These are phyloP conservation scores for Colinus virginianus DNA, from an alignment of 2,113 vertebrate genomes.

Conservation along the genomic window DNA sequence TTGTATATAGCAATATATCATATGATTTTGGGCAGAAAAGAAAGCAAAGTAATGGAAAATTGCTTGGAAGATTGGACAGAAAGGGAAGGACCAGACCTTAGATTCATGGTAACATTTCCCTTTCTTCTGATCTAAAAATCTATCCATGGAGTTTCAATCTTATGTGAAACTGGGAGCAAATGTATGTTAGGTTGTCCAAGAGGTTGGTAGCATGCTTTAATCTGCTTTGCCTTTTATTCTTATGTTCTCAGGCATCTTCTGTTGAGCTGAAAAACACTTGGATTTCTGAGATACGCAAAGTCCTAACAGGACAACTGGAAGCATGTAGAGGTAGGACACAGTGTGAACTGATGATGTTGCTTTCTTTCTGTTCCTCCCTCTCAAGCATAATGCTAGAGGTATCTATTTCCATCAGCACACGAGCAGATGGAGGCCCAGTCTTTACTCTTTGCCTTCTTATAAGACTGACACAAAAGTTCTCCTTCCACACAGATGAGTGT, in stretches of 20 bases:
- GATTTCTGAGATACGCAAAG: constrained; percentile 95
- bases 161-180: not conserved
- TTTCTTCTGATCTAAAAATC: not conserved
- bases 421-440: not conserved
- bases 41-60: not conserved
- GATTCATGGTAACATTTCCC: not conserved
- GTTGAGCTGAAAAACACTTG: constrained; percentile 93
- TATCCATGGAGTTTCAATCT: not conserved
- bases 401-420: not conserved
- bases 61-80: not conserved
- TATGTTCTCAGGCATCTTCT: constrained; percentile 86
- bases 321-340: constrained; percentile 86
- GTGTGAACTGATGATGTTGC: not conserved
- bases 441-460: not conserved
- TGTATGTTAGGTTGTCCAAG: not conserved
- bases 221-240: constrained; percentile 21
- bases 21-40: not conserved
- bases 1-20: not conserved
- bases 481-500: not conserved
- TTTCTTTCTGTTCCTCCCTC: not conserved
- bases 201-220: not conserved
- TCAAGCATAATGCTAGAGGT: not conserved
- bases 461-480: not conserved
- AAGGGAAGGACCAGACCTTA: not conserved
- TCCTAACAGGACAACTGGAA: constrained; percentile 90